These are phyloP conservation scores for Clivina fossor DNA, from an alignment of 2,888 invertebrate species.

Conservation along the genomic window DNA sequence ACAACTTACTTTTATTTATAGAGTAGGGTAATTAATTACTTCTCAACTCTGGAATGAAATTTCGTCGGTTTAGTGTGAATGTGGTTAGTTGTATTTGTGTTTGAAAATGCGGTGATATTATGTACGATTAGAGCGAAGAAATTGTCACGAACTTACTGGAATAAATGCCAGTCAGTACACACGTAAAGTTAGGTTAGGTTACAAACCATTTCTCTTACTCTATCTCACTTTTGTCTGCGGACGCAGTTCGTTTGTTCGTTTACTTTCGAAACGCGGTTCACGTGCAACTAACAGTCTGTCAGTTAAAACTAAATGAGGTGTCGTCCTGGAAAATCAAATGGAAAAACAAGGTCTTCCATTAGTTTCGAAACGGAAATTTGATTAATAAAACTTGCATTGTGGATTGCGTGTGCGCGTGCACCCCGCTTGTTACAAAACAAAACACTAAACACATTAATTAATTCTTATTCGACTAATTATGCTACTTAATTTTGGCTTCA, in stretches of 20 bases:
- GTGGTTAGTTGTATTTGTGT: too few relatives aligned
- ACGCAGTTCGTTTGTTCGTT: conserved; percentile 10
- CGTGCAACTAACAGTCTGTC: conserved; percentile 28
- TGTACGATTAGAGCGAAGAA: conserved; percentile 21
- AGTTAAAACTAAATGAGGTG: conserved; percentile 26
- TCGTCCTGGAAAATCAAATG: conserved; percentile 22
- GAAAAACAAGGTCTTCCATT: conserved; percentile 27
- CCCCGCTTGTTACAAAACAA: too few relatives aligned
- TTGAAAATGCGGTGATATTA: conserved; percentile 26
- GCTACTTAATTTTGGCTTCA: too few relatives aligned
- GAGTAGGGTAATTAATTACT: too few relatives aligned
- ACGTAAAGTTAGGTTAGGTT: conserved; percentile 17
- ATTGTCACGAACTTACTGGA: conserved; percentile 23
- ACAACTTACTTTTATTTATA: background rate
- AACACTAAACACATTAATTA: too few relatives aligned
- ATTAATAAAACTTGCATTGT: conserved; percentile 29
- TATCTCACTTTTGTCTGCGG: conserved; percentile 9
- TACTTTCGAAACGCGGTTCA: conserved; percentile 13
- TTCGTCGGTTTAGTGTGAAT: too few relatives aligned
- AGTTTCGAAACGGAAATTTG: conserved; percentile 16
- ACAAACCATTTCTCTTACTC: too few relatives aligned
- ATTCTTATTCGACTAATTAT: too few relatives aligned
- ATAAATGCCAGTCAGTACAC: too few relatives aligned
- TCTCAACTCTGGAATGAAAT: too few relatives aligned
- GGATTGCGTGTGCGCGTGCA: too few relatives aligned